Conservation (phyloP, 2,888 invertebrate genomes). For the Acleris holmiana region DNA sequence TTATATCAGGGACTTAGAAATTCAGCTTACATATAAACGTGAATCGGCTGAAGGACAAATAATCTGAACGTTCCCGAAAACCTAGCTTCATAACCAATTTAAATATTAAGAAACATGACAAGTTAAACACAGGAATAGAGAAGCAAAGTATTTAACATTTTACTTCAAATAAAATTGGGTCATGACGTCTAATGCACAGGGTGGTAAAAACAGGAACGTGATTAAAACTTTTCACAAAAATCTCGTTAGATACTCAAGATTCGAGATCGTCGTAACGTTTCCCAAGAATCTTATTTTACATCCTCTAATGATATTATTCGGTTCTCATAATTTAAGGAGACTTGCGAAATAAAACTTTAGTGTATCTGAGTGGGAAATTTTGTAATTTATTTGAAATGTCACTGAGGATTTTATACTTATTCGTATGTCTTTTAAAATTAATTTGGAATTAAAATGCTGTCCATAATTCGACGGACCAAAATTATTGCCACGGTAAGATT, state of each 20-base stretch:
- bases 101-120: background rate
- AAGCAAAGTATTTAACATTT: background rate
- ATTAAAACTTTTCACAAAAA: slow-evolving; percentile 47
- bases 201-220: slow-evolving; percentile 39
- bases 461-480: too few species aligned
- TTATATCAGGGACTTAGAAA: slow-evolving; percentile 41
- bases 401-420: background rate
- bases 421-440: too few species aligned
- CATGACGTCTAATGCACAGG: slow-evolving; percentile 12
- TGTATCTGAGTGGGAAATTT: slow-evolving; percentile 15
- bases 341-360: background rate
- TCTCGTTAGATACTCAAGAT: slow-evolving; percentile 38
- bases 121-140: background rate
- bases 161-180: slow-evolving; percentile 4
- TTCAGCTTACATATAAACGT: slow-evolving; percentile 45
- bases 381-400: background rate
- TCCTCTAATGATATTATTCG: slow-evolving; percentile 18
- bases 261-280: slow-evolving; percentile 27
- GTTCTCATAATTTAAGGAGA: slow-evolving; percentile 17
- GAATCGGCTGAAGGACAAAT: slow-evolving; percentile 51
- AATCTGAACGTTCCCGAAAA: too few species aligned
- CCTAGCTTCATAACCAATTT: background rate
- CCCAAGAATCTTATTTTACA: slow-evolving; percentile 16
- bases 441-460: too few species aligned
- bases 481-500: too few species aligned